These are phyloP conservation scores for Galaxea fascicularis DNA, from an alignment of 92 coral and sea anemone species.

Conservation along the genomic window DNA sequence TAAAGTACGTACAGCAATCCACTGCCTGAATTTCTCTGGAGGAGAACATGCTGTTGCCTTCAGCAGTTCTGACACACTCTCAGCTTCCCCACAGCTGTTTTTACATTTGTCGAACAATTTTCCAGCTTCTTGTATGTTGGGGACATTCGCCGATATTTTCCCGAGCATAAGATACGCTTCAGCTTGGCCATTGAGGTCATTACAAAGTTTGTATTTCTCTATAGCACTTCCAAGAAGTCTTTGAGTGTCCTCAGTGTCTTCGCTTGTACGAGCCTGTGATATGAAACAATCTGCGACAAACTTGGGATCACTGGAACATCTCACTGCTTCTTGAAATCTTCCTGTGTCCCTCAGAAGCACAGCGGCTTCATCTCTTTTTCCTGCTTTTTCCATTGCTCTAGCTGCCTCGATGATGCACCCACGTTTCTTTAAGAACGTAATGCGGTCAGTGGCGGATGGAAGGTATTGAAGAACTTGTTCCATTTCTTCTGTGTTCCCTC, in stretches of 20 bases:
- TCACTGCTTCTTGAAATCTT: slow-evolving; percentile 72
- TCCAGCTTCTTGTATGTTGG: slow-evolving; percentile 68
- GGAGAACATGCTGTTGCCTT: slow-evolving; percentile 10
- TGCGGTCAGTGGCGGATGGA: slow-evolving; percentile 79
- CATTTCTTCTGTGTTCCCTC: slow-evolving; percentile 67
- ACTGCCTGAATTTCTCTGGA: slow-evolving; percentile 21
- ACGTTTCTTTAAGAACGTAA: slow-evolving; percentile 76
- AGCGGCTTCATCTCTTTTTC: slow-evolving; percentile 82
- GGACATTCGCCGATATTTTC: slow-evolving; percentile 20
- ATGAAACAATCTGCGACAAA: slow-evolving; percentile 79
- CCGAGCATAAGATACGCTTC: slow-evolving; percentile 76
- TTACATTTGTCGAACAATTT: slow-evolving; percentile 53
- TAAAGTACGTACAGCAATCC: slow-evolving; percentile 68
- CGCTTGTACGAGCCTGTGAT: slow-evolving; percentile 49
- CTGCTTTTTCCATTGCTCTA: slow-evolving; percentile 67
- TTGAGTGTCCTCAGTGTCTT: neutral
- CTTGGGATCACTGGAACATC: slow-evolving; percentile 53
- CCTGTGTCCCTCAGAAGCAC: slow-evolving; percentile 71
- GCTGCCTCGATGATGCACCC: slow-evolving; percentile 83
- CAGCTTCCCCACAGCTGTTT: slow-evolving; percentile 80
- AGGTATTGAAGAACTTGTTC: slow-evolving; percentile 72
- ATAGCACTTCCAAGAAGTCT: slow-evolving; percentile 61
- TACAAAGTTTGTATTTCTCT: slow-evolving; percentile 63
- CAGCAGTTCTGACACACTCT: slow-evolving; percentile 63
- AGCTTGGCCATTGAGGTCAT: slow-evolving; percentile 71